These are phyloP conservation scores for Chloropsis hardwickii DNA, from an alignment of 2,113 vertebrate species.

Conservation along the genomic window DNA sequence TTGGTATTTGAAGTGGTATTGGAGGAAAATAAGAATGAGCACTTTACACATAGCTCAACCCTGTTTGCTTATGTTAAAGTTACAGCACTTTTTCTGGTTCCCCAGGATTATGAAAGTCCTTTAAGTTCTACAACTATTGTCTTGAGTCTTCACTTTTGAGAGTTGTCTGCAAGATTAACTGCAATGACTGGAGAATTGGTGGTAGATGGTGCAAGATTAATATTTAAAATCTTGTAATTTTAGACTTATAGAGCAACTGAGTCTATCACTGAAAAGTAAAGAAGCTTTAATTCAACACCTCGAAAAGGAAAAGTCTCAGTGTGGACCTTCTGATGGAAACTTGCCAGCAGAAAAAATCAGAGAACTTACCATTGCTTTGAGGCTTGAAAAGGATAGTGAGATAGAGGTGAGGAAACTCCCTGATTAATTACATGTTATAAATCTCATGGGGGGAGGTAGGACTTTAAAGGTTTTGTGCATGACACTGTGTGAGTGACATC, in stretches of 20 bases:
- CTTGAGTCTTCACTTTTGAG: background rate
- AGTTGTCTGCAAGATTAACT: background rate
- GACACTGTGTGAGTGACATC: background rate
- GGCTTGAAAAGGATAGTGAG: conserved; percentile 74
- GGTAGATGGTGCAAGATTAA: conserved; percentile 58
- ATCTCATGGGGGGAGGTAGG: background rate
- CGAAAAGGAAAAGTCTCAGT: conserved; percentile 61
- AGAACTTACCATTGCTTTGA: conserved; percentile 64
- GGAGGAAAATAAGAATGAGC: background rate
- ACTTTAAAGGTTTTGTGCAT: background rate
- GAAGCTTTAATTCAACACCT: conserved; percentile 81
- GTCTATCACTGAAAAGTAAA: conserved; percentile 79
- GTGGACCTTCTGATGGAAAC: conserved; percentile 52
- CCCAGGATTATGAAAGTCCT: background rate
- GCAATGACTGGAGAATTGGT: background rate
- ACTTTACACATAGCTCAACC: background rate
- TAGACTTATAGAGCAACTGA: conserved; percentile 86
- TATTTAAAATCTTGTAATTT: conserved; percentile 59
- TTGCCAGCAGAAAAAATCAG: conserved; percentile 52
- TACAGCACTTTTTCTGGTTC: background rate
- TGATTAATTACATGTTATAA: background rate
- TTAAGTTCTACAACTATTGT: background rate
- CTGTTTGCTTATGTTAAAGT: background rate
- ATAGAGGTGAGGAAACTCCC: conserved; percentile 75
- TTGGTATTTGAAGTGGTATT: background rate